Conservation (phyloP, 1,140 invertebrate genomes). For the Eubasilissa regina region DNA sequence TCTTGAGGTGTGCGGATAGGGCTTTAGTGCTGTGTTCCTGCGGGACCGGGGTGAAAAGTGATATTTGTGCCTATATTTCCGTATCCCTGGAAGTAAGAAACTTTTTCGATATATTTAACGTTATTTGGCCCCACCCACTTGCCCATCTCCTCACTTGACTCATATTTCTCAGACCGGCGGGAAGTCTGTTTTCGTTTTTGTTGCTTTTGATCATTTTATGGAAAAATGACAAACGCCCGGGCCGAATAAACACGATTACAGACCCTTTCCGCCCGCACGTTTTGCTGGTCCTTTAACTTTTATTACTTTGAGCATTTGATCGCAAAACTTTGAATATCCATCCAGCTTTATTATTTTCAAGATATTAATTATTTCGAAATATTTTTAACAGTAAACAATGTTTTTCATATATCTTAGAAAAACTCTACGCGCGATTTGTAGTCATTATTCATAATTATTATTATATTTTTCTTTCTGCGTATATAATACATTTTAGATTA, state of each 20-base stretch:
- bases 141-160: slow-evolving; percentile 40
- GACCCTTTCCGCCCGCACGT: slow-evolving; percentile 25
- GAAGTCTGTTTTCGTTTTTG: slow-evolving; percentile 42
- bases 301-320: not conserved
- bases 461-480: no score
- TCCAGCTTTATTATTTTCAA: no score
- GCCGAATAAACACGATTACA: slow-evolving; percentile 56
- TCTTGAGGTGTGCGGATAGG: slow-evolving; percentile 7
- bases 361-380: no score
- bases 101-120: slow-evolving; percentile 59
- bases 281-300: slow-evolving; percentile 11
- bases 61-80: slow-evolving; percentile 50
- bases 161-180: slow-evolving; percentile 45
- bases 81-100: slow-evolving; percentile 55
- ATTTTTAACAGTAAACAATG: no score
- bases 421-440: no score
- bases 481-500: no score
- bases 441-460: no score
- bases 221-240: slow-evolving; percentile 49
- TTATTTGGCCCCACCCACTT: slow-evolving; percentile 25
- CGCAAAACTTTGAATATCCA: not conserved
- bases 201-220: slow-evolving; percentile 54
- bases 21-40: slow-evolving; percentile 34
- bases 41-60: slow-evolving; percentile 42
- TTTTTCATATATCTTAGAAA: no score